phyloP scores from a whole-genome alignment of 1,140 invertebrate genomes.

The Trichoplusia ni region DNA sequence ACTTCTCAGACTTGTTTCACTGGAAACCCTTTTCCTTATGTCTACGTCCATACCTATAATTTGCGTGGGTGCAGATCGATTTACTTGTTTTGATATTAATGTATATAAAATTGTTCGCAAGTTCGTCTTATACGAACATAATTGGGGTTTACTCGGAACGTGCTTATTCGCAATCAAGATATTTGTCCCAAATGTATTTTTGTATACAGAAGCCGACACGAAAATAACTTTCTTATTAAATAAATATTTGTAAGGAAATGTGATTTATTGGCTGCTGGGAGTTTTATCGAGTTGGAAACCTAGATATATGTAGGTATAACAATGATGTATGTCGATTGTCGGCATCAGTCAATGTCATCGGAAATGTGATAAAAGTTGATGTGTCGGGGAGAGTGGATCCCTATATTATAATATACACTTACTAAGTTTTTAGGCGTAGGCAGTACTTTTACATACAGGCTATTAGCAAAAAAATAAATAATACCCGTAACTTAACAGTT shows the following conservation, averaged over 20 bases:
- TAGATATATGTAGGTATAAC: slow-evolving; percentile 1
- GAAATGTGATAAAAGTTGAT: not conserved
- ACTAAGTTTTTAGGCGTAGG: too few species aligned
- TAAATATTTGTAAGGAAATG: slow-evolving; percentile 8
- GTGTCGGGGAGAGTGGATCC: too few species aligned
- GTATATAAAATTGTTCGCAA: slow-evolving; percentile 6
- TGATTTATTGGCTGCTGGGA: not conserved
- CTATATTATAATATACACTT: too few species aligned
- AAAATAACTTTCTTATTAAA: slow-evolving; percentile 3
- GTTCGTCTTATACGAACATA: not conserved
- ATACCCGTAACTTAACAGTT: too few species aligned
- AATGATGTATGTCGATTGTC: too few species aligned
- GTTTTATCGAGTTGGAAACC: not conserved
- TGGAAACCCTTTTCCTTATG: slow-evolving; percentile 5
- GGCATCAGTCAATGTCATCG: not conserved
- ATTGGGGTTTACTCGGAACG: not conserved
- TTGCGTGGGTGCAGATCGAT: slow-evolving; percentile 22
- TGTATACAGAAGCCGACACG: not conserved
- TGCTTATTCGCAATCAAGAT: slow-evolving; percentile 22
- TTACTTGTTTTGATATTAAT: slow-evolving; percentile 13
- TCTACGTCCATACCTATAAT: slow-evolving; percentile 17
- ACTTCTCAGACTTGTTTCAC: not conserved
- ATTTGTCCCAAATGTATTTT: slow-evolving; percentile 2
- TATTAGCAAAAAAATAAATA: too few species aligned
- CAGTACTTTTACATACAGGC: too few species aligned